Evolutionary conservation across 2,797 vertebrate species (phyloP), one percentile per base, ranked within the genome.

Genomic region (Xiphorhynchus erythropygius): DNA sequence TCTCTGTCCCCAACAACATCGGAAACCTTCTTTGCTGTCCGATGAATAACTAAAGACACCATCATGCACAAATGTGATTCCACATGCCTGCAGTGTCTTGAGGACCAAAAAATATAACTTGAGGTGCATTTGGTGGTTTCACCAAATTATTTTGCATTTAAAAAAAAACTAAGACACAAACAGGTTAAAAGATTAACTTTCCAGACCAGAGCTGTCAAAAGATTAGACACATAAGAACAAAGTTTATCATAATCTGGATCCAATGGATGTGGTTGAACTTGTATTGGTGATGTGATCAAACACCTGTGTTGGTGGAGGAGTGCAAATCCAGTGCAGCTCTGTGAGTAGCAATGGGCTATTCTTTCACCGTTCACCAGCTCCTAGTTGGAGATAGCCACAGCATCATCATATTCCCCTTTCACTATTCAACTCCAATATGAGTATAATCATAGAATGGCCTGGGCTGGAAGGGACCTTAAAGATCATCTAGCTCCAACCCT

Each of bases 71-170:
- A 27, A 14, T 23, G 33, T 32, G 86, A 50, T 14, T 27, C 15
- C 14, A 5, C 10, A 16, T 0, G 4, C n/a, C 55, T 6, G 46
- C 3, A 3, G 18, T 10, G 24, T 8, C 24, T 6, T 41, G 27
- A 28, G 41, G 27, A 62, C 27, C 2, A 4, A 62, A 77, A 81
- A 56, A 9, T 15, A 18, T 0, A 7, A 5, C 35, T 47, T 23
- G 25, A 32, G 37, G 32, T 7, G 22, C 12, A 1, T 13, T 32
- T 46, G 46, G 60, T 65, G 42, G 6, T 33, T 73, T 84, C 55
- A 49, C 16, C 25, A 57, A 76, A 60, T 23, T 3, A 39, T 24
- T 85, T 53, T 47, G 11, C 9, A 16, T 57, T 65, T 3, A 0
- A 7, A 37, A 49, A 28, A 3, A 12, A 25, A 7, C 5, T 16